These are phyloP conservation scores for Bergia sp. DNA, from an alignment of 92 coral and sea anemone genomes.

Conservation along the genomic window DNA sequence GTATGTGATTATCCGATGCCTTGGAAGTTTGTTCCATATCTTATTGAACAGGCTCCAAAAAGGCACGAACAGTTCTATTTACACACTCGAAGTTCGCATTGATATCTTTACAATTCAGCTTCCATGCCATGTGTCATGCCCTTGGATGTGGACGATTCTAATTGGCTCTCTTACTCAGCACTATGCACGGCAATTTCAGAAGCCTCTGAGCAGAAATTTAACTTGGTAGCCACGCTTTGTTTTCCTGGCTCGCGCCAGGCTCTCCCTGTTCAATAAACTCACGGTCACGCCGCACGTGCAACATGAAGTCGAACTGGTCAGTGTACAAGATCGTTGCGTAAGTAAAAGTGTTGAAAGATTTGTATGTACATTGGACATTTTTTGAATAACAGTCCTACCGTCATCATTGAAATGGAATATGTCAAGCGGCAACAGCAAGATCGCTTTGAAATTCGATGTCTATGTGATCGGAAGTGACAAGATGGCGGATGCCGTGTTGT, in stretches of 20 bases:
- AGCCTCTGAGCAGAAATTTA: neutral
- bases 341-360: neutral
- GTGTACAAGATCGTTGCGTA: neutral
- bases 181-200: constrained; percentile 1
- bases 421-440: neutral
- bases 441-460: neutral
- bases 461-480: neutral
- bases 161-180: no score
- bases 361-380: neutral
- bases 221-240: constrained; percentile 18
- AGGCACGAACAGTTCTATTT: no score
- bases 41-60: no score
- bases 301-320: neutral
- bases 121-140: no score
- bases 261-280: neutral
- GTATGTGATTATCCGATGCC: no score
- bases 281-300: neutral
- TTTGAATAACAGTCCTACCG: neutral
- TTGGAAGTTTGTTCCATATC: no score
- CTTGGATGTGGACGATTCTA: no score
- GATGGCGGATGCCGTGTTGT: constrained; percentile 13
- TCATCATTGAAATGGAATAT: neutral
- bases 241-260: neutral
- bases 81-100: no score
- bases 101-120: no score